A percentile compares a stretch with the other conserved stretches of the same genome.
phyloP scores from a whole-genome alignment of 2,797 vertebrate genomes.

The Sylvia borin region DNA sequence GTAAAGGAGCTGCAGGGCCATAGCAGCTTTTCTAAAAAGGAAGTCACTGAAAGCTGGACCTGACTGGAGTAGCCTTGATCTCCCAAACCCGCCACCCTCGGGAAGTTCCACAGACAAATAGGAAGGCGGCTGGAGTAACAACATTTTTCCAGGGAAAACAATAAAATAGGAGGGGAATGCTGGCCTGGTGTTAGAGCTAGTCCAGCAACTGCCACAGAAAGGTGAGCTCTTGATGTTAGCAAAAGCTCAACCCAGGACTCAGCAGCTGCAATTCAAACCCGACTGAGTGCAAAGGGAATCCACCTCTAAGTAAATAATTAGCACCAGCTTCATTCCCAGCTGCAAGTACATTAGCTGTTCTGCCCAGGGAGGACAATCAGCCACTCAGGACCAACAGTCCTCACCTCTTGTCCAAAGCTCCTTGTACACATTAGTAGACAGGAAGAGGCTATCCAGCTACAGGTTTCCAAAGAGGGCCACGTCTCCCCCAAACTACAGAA shows the following conservation, averaged over 20 bases:
- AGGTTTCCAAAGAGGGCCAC: not conserved
- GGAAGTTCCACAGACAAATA: constrained; percentile 41
- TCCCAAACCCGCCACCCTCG: not conserved
- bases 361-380: not conserved
- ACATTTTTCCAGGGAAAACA: constrained; percentile 1
- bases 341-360: not conserved
- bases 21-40: not conserved
- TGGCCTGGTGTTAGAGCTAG: not conserved
- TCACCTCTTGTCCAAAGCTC: not conserved
- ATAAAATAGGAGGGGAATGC: not conserved
- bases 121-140: constrained; percentile 20
- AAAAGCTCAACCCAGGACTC: not conserved
- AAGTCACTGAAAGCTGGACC: not conserved
- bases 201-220: not conserved
- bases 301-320: constrained; percentile 23
- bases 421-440: not conserved
- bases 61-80: constrained; percentile 12
- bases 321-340: not conserved
- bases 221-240: not conserved
- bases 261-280: not conserved
- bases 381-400: not conserved
- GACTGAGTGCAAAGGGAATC: not conserved
- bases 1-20: not conserved
- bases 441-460: not conserved
- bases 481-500: not conserved